These are phyloP conservation scores for Bembecia ichneumoniformis DNA, from an alignment of 2,888 invertebrate species.

Conservation along the genomic window DNA sequence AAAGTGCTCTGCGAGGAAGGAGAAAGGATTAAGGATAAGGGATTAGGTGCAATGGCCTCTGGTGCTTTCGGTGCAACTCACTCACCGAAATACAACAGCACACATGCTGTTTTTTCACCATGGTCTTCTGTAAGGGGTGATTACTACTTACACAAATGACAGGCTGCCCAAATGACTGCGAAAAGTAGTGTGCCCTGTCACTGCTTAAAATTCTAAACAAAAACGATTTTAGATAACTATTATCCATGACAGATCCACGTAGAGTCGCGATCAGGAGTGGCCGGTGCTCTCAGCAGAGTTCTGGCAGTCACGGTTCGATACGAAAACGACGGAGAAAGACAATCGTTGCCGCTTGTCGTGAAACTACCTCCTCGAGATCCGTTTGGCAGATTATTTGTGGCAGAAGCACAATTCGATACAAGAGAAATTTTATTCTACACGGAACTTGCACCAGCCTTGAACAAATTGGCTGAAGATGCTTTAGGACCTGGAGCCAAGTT, in stretches of 20 bases:
- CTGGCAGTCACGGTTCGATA: constrained; percentile 82
- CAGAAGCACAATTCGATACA: constrained; percentile 86
- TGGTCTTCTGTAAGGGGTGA: no score
- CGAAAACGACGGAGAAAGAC: constrained; percentile 44
- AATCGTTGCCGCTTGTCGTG: constrained; percentile 73
- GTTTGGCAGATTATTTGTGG: constrained; percentile 84
- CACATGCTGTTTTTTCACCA: no score
- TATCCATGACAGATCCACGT: constrained; percentile 37
- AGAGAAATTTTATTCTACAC: constrained; percentile 88
- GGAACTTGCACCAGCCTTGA: constrained; percentile 80
- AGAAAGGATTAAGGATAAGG: no score
- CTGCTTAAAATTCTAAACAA: no score
- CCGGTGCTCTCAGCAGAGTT: constrained; percentile 83
- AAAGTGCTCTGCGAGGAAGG: no score
- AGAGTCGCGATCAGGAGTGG: constrained; percentile 73
- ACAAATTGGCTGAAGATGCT: constrained; percentile 76
- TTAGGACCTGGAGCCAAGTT: constrained; percentile 50
- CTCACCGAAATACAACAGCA: no score
- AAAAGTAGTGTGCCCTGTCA: no score
- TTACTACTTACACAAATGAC: no score
- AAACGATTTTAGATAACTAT: no score
- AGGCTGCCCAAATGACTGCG: no score
- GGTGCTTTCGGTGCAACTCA: no score
- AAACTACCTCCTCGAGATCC: constrained; percentile 85
- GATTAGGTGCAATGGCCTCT: no score